These are phyloP conservation scores for Anseranas semipalmata DNA, from an alignment of 2,113 vertebrate genomes.

Conservation along the genomic window DNA sequence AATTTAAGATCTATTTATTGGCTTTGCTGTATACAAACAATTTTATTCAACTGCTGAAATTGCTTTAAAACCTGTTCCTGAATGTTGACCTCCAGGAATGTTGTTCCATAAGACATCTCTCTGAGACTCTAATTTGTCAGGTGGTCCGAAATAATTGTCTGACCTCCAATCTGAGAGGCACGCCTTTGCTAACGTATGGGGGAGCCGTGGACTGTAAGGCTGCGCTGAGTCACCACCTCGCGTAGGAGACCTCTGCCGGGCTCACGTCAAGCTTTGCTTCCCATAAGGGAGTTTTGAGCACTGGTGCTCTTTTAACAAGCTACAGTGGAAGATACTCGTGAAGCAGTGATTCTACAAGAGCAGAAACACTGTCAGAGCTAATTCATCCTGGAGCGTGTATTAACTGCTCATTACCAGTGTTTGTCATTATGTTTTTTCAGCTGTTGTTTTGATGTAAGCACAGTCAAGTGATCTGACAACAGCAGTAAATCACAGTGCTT, in stretches of 20 bases:
- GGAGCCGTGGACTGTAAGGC: neutral
- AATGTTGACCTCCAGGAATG: neutral
- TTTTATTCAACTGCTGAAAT: neutral
- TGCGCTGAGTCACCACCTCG: neutral
- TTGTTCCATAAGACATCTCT: neutral
- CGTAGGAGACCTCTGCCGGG: neutral
- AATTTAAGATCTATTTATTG: conserved; percentile 32
- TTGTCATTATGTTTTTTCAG: conserved; percentile 30
- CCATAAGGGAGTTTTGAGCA: neutral
- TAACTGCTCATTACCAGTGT: conserved; percentile 39
- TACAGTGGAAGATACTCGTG: neutral
- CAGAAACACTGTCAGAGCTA: conserved; percentile 23
- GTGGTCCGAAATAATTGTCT: neutral
- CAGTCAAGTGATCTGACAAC: conserved; percentile 6
- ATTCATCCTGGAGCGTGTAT: conserved; percentile 40
- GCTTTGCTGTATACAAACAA: neutral
- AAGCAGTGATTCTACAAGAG: neutral
- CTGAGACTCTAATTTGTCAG: neutral
- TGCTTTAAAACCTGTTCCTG: neutral
- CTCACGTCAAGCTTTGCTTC: neutral
- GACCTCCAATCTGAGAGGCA: neutral
- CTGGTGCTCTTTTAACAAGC: neutral
- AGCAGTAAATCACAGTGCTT: neutral
- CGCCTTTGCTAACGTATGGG: neutral
- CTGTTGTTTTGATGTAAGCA: conserved; percentile 28